Base-by-base conservation (phyloP, 2,113 vertebrate genomes). In the Bubo scandiacus region DNA sequence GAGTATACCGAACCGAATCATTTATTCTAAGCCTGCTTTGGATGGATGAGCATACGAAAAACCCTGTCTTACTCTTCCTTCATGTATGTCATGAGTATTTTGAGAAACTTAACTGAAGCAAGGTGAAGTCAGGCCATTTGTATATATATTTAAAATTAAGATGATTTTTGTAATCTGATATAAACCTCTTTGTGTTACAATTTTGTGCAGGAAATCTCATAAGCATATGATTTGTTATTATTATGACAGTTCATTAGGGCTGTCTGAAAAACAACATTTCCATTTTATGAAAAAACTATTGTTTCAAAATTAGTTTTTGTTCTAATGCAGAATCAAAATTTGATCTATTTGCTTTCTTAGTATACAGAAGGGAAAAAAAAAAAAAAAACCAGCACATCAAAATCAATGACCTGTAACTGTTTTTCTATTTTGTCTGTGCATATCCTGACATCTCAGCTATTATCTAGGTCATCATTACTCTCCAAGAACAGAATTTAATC, bases 381-480 rank as follows among this genome's bases (percentile, higher is more conserved):
- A 54, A 10, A 23, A 12, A 38, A 17, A 20, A 17, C 15, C 6
- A 15, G 3, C 0, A 0, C 23, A 47, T 5, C 43, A 26, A 59
- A 13, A 54, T 74, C 51, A 86, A 55, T 8, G 6, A 38, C 15
- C 13, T 54, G 12, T 65, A 61, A 32, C 21, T 11, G 1, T 2
- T 63, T 85, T 79, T 40, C 45, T 36, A 3, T 62, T 27, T 94
- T 34, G 16, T 10, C 15, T 27, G 3, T 18, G 8, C 13, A 25
- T 57, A 68, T 52, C 13, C 38, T 78, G 12, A 78, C 63, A 58
- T 65, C 20, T 78, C 27, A 74, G 26, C 3, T 78, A 40, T 78
- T 91, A 43, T 10, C 21, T 36, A 70, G 2, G 42, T 78, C 32
- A 71, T 8, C 0, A 0, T 51, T 42, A 43, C 40, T 47, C 38